phyloP scores from a whole-genome alignment of 2,888 invertebrate species.

The Folsomia candida region DNA sequence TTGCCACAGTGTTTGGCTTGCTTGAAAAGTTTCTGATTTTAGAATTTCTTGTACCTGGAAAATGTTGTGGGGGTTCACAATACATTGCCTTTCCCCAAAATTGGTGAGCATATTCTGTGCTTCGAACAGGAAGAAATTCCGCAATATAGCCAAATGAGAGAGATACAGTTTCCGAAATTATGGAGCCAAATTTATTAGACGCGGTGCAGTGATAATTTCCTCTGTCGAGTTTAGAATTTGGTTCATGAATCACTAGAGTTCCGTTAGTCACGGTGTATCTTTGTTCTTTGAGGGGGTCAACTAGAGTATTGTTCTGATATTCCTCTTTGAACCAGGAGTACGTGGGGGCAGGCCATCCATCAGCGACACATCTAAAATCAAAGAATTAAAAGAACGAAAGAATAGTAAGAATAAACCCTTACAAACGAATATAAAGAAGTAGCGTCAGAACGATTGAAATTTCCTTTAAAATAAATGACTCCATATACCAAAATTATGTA shows the following conservation, averaged over 20 bases:
- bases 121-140: constrained; percentile 84
- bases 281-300: constrained; percentile 70
- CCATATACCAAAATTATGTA: too few relatives aligned
- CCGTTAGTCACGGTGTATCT: constrained; percentile 89
- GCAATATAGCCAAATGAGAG: constrained; percentile 84
- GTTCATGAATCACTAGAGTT: constrained; percentile 80
- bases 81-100: constrained; percentile 91
- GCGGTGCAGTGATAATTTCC: constrained; percentile 90
- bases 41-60: constrained; percentile 64
- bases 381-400: not conserved
- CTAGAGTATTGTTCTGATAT: constrained; percentile 73
- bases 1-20: too few relatives aligned
- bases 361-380: constrained; percentile 68
- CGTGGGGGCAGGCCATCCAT: constrained; percentile 82
- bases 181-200: constrained; percentile 78
- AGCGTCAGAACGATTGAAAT: too few relatives aligned
- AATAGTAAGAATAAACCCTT: too few relatives aligned
- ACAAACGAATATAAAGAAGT: too few relatives aligned
- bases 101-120: constrained; percentile 78
- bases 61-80: constrained; percentile 90
- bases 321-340: constrained; percentile 89
- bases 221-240: constrained; percentile 71
- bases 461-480: too few relatives aligned
- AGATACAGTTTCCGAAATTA: constrained; percentile 82
- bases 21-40: too few relatives aligned